Evolutionary conservation across 2,113 vertebrate species (phyloP).

Genomic region (Monarcha castaneiventris): DNA sequence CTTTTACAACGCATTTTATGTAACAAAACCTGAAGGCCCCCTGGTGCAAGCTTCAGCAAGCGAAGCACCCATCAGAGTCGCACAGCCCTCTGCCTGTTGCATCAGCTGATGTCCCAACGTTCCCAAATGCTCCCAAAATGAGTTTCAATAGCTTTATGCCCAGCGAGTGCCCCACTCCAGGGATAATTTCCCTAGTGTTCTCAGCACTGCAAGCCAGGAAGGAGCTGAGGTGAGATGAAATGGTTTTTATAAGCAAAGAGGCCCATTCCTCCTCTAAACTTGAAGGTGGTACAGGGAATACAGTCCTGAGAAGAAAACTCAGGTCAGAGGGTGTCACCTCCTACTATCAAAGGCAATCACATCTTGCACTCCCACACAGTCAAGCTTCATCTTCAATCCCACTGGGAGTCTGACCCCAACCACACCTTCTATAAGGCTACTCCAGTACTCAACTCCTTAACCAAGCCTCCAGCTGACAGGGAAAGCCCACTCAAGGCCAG

Average conservation of each 20-base stretch:
- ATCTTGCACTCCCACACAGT: not conserved
- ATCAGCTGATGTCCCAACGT: not conserved
- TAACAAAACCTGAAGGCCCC: fast-evolving
- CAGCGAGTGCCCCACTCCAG: not conserved
- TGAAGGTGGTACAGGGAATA: not conserved
- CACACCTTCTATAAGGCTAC: not conserved
- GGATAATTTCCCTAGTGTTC: not conserved
- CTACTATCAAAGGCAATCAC: not conserved
- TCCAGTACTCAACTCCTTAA: not conserved
- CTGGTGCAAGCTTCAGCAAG: not conserved
- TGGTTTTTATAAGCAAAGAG: not conserved
- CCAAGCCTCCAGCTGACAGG: not conserved
- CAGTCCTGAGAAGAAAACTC: not conserved
- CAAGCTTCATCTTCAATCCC: not conserved
- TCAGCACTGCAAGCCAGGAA: not conserved
- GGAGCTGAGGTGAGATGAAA: not conserved
- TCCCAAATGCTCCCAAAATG: not conserved
- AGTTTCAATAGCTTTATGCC: not conserved
- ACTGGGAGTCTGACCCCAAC: not conserved
- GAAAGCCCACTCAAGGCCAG: not conserved
- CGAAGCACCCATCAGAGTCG: not conserved
- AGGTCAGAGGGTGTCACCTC: not conserved
- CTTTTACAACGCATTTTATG: not conserved
- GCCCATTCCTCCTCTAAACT: not conserved
- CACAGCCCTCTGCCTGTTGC: not conserved